phyloP scores from a whole-genome alignment of 2,888 invertebrate genomes.

The Laothoe populi region DNA sequence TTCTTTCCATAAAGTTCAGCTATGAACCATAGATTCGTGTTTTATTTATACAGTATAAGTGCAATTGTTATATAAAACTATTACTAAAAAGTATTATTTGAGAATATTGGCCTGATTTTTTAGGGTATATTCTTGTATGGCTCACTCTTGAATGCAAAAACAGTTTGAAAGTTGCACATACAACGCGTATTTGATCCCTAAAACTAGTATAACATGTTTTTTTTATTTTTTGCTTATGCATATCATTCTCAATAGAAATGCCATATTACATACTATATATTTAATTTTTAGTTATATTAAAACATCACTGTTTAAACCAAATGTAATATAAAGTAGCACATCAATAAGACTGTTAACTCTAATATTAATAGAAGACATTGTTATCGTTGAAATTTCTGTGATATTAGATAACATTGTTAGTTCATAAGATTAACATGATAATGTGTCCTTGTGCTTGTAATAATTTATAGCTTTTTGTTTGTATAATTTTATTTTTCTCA shows the following conservation, averaged over 20 bases:
- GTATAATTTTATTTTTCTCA: background rate
- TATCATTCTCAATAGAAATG: too few relatives aligned
- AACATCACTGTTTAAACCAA: background rate
- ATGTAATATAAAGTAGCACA: background rate
- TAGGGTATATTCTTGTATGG: too few relatives aligned
- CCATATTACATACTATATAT: too few relatives aligned
- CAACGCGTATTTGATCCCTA: too few relatives aligned
- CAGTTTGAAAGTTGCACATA: too few relatives aligned
- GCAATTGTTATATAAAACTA: too few relatives aligned
- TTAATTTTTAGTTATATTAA: background rate
- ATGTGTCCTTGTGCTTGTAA: conserved; percentile 23
- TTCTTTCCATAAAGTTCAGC: background rate
- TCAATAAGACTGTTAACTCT: conserved; percentile 21
- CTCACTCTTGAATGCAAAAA: too few relatives aligned
- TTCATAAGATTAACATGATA: conserved; percentile 35
- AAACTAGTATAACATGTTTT: too few relatives aligned
- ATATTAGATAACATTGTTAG: conserved; percentile 39
- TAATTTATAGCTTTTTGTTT: conserved; percentile 1
- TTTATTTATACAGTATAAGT: too few relatives aligned
- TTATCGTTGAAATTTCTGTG: conserved; percentile 45
- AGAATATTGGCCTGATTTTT: too few relatives aligned
- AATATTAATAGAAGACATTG: conserved; percentile 22
- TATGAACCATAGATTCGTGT: background rate
- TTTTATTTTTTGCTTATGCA: too few relatives aligned
- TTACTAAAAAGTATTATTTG: too few relatives aligned